phyloP scores from a whole-genome alignment of 2,113 vertebrate species.

The Bubalus kerabau region DNA sequence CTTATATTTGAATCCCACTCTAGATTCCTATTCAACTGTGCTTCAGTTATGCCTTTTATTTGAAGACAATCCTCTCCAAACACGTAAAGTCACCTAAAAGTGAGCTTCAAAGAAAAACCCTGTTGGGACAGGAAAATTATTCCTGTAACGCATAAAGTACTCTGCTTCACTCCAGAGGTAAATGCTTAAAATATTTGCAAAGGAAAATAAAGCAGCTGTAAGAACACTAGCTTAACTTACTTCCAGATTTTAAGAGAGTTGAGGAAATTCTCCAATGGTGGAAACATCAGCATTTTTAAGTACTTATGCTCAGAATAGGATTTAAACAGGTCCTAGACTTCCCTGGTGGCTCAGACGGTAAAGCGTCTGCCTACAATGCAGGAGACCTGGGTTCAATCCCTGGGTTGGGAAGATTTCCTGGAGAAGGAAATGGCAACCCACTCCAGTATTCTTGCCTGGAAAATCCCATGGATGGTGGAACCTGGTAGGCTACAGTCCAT shows the following conservation, averaged over 20 bases:
- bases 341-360: too few species aligned
- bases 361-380: too few species aligned
- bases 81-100: conserved; percentile 41
- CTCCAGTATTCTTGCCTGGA: too few species aligned
- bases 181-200: conserved; percentile 5
- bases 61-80: conserved; percentile 59
- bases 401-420: too few species aligned
- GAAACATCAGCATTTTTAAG: background rate
- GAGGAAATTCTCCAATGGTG: background rate
- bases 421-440: too few species aligned
- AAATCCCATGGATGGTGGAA: too few species aligned
- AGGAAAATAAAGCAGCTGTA: background rate
- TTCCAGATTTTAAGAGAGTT: background rate
- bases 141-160: conserved; percentile 68
- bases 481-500: too few species aligned
- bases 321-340: background rate
- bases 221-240: background rate
- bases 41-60: conserved; percentile 51
- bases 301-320: background rate
- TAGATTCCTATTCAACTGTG: background rate
- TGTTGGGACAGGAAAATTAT: conserved; percentile 60
- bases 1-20: conserved; percentile 38
- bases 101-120: conserved; percentile 19
- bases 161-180: conserved; percentile 16
- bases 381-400: too few species aligned